Base-by-base conservation (phyloP, 2,797 vertebrate genomes). In the Leptoclinus maculatus region DNA sequence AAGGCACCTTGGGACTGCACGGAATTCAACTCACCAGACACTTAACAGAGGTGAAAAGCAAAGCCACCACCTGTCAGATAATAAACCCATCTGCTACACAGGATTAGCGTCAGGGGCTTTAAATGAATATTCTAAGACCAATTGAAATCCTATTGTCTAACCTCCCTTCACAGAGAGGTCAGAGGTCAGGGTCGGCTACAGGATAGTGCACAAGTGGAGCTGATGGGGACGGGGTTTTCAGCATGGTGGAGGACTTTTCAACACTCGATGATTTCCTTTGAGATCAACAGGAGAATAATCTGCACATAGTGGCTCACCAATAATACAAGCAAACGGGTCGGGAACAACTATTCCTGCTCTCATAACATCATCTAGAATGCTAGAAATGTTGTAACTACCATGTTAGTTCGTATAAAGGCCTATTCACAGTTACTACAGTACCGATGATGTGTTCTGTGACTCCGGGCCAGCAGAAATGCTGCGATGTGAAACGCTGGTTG, bases 401-500 rank as follows among this genome's bases (percentile, higher is more conserved):
- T 54, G 25, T 7, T 62, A 65, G 71, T 78, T 63, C 69, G 59
- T 53, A 72, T 73, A 66, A 71, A 79, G 66, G 66, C 63, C 59
- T 66, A 72, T 78, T 83, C 72, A 71, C 80, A 71, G 69, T 71
- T 51, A 65, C 76, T 82, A 32, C 29, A 32, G 83, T 80, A 74
- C 76, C 83, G 83, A 87, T 88, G 89, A 86, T 88, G 87, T 90
- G 86, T 89, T 91, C 70, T 78, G 77, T 89, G 88, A 90, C 79
- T 91, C n/a, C 64, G 25, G 81, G 84, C 86, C 87, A 87, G 87
- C 41, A 87, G 86, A 88, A 88, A 93, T 85, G 91, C 83, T 83
- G 90, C 83, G 91, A 94, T 88, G 81, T 93, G 80, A 81, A 89
- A 85, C 69, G 77, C 74, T 87, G 87, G 91, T 91, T 93, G 88